phyloP scores from a whole-genome alignment of 2,888 invertebrate genomes.

The Bembecia ichneumoniformis region DNA sequence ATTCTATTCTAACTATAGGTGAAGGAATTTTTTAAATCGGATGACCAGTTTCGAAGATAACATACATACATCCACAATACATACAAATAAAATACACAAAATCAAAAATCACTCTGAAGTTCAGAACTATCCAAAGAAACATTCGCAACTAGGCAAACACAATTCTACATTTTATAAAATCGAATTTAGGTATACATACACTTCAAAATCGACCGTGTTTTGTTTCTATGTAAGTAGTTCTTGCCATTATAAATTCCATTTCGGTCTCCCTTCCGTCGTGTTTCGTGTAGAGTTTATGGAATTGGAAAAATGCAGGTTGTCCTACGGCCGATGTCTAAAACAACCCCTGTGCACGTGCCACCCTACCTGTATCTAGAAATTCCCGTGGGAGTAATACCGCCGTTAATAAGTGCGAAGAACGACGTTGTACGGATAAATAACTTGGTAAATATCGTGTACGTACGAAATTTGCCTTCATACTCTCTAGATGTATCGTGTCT shows the following conservation, averaged over 20 bases:
- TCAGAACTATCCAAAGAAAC: too few species aligned
- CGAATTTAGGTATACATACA: too few species aligned
- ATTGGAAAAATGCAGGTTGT: conserved; percentile 25
- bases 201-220: too few species aligned
- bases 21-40: too few species aligned
- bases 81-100: too few species aligned
- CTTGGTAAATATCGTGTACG: conserved; percentile 8
- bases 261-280: conserved; percentile 4
- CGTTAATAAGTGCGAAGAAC: conserved; percentile 49
- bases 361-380: conserved; percentile 48
- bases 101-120: too few species aligned
- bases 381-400: conserved; percentile 52
- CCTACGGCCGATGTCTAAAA: conserved; percentile 23
- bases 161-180: too few species aligned
- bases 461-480: conserved; percentile 19
- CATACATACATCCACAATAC: too few species aligned
- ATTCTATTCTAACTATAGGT: too few species aligned
- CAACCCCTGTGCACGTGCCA: conserved; percentile 32
- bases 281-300: conserved; percentile 24
- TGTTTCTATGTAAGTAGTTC: too few species aligned
- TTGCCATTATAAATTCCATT: background rate
- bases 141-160: too few species aligned
- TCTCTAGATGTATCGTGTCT: conserved; percentile 11
- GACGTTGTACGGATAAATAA: conserved; percentile 1
- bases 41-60: too few species aligned